Base-by-base conservation (phyloP, 2,888 invertebrate genomes). In the Leptinotarsa peninsularis region DNA sequence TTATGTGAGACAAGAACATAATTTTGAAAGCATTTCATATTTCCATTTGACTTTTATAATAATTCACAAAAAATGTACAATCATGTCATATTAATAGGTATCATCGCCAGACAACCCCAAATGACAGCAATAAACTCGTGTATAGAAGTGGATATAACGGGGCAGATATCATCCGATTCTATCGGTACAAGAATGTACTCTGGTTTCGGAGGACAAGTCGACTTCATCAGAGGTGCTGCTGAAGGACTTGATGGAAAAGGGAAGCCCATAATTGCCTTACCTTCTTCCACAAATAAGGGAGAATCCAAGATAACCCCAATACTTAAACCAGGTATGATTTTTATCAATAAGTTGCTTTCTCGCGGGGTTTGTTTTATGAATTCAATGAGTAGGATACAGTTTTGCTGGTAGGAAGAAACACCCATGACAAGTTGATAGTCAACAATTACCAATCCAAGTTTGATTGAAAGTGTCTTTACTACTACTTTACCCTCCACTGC, bases 91-190 rank as follows among this genome's bases (percentile, higher is more conserved):
- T 23, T 23, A 4, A 66, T 72, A 88, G 88, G 93, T 82, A 90
- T 97, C 74, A 93, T 98, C 72, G 93, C 95, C 0, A 92, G 92
- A 84, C 95, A 96, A 88, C 97, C 98, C 0, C 92, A 91, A 82
- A 98, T 98, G 94, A 98, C 98, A 0, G 98, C 98, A 74, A 98
- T 98, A 85, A 98, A 98, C 89, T 98, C 98, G 0, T 97, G 96
- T 87, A 95, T 98, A 82, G 98, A 98, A 89, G 94, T 95, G 4
- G 98, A 98, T 88, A 89, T 98, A 70, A 97, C 98, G 0, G 98
- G 98, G 0, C 98, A 98, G 88, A 93, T 98, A 23, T 93, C 94
- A 80, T 93, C 98, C 0, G 98, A 98, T 86, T 98, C 98, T 33
- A 98, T 98, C 83, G 98, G 98, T 33, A 92, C 92, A 0, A 90